A percentile compares a stretch with the other conserved stretches of the same genome.
phyloP scores from a whole-genome alignment of 92 coral and sea anemone genomes.

The Paragorgia papillata region DNA sequence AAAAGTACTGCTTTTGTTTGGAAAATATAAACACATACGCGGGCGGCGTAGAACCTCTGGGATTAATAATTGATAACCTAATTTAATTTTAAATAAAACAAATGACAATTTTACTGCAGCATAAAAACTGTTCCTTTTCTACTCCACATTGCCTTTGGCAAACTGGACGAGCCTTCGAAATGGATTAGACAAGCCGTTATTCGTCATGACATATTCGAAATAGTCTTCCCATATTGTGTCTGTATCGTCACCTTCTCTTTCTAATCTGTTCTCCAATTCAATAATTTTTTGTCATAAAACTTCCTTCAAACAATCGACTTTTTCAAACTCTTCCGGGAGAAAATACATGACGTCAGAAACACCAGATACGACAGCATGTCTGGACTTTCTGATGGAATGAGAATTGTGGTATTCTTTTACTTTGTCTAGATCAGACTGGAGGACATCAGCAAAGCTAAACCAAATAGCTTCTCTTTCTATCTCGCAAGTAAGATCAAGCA shows the following conservation, averaged over 20 bases:
- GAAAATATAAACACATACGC: too few relatives aligned
- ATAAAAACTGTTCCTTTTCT: too few relatives aligned
- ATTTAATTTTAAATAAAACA: too few relatives aligned
- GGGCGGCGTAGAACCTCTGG: too few relatives aligned
- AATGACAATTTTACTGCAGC: too few relatives aligned
- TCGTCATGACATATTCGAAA: conserved; percentile 65
- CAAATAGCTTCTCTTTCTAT: conserved; percentile 65
- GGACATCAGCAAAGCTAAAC: conserved; percentile 67
- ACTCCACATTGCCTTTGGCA: conserved; percentile 38
- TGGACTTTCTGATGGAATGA: conserved; percentile 69
- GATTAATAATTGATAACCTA: too few relatives aligned
- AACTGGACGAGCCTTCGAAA: conserved; percentile 57
- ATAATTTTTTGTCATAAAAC: conserved; percentile 47
- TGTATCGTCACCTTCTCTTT: conserved; percentile 36
- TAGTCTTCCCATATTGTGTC: conserved; percentile 65
- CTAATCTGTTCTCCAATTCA: conserved; percentile 58
- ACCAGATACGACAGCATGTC: conserved; percentile 56
- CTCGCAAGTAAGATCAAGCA: conserved; percentile 61
- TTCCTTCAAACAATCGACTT: conserved; percentile 50
- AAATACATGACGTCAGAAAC: conserved; percentile 68
- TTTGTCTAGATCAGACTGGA: conserved; percentile 64
- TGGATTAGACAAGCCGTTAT: conserved; percentile 53
- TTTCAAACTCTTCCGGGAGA: conserved; percentile 62
- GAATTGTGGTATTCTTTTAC: conserved; percentile 66
- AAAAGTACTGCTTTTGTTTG: too few relatives aligned